These are phyloP conservation scores for Aquatica leii DNA, from an alignment of 2,888 invertebrate species.

Conservation along the genomic window DNA sequence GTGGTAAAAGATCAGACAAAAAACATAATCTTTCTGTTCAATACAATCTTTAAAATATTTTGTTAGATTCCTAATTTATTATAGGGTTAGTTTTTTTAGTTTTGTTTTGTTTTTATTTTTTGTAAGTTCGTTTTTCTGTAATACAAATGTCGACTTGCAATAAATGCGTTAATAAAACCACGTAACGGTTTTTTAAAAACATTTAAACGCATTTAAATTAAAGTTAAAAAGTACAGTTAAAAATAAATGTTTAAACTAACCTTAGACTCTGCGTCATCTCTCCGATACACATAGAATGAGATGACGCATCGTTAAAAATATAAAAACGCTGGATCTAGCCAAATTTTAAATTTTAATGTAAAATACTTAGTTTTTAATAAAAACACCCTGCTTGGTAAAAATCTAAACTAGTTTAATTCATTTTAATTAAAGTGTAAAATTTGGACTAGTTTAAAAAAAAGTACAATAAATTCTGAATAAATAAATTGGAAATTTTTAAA, in stretches of 20 bases:
- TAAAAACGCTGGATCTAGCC: background rate
- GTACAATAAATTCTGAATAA: too few relatives aligned
- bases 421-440: too few relatives aligned
- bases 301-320: background rate
- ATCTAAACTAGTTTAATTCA: too few relatives aligned
- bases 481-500: too few relatives aligned
- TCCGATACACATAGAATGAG: background rate
- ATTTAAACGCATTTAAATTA: background rate
- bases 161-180: background rate
- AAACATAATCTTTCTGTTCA: background rate
- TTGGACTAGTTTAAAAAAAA: too few relatives aligned
- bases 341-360: background rate
- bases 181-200: background rate
- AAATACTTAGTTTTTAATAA: background rate
- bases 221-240: background rate
- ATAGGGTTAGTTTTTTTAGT: background rate
- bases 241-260: background rate
- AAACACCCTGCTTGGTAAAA: background rate
- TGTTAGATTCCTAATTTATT: background rate
- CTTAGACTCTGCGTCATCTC: background rate
- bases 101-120: too few relatives aligned
- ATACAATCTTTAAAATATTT: background rate
- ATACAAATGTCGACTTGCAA: too few relatives aligned
- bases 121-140: too few relatives aligned
- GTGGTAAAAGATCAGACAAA: too few relatives aligned